phyloP scores from a whole-genome alignment of 2,888 invertebrate species.

The Cistogaster globosa region DNA sequence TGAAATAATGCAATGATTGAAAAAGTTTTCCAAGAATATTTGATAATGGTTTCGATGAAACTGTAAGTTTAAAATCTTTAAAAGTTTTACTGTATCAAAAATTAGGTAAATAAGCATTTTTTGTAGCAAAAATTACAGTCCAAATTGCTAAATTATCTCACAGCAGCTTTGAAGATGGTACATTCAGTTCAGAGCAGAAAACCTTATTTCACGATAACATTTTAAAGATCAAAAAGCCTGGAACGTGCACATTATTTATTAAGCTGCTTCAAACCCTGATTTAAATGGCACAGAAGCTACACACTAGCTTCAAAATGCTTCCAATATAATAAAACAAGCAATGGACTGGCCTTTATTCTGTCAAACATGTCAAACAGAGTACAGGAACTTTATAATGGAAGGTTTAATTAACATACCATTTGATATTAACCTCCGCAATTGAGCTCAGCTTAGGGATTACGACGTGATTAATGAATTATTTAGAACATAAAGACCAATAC shows the following conservation, averaged over 20 bases:
- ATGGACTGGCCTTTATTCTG: constrained; percentile 84
- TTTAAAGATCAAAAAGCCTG: constrained; percentile 71
- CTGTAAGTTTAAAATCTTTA: constrained; percentile 74
- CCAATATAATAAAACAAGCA: constrained; percentile 77
- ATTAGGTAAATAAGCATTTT: background rate
- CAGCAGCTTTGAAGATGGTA: constrained; percentile 83
- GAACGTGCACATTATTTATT: constrained; percentile 81
- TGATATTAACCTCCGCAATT: constrained; percentile 89
- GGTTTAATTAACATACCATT: constrained; percentile 85
- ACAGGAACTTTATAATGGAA: constrained; percentile 87
- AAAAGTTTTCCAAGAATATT: constrained; percentile 77
- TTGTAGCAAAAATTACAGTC: no score
- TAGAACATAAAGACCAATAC: constrained; percentile 79
- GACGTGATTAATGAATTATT: constrained; percentile 82
- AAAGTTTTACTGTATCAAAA: no score
- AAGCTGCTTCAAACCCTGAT: constrained; percentile 75
- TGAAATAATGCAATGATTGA: constrained; percentile 79
- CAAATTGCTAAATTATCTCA: no score
- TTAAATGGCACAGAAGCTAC: constrained; percentile 78
- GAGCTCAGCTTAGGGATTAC: constrained; percentile 94
- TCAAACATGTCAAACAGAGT: constrained; percentile 88
- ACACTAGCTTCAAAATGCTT: constrained; percentile 74
- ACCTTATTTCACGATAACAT: constrained; percentile 72
- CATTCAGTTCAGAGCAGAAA: constrained; percentile 84
- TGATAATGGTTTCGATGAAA: constrained; percentile 77